Base-by-base conservation (phyloP, 2,797 vertebrate genomes). In the Antennarius maculatus region DNA sequence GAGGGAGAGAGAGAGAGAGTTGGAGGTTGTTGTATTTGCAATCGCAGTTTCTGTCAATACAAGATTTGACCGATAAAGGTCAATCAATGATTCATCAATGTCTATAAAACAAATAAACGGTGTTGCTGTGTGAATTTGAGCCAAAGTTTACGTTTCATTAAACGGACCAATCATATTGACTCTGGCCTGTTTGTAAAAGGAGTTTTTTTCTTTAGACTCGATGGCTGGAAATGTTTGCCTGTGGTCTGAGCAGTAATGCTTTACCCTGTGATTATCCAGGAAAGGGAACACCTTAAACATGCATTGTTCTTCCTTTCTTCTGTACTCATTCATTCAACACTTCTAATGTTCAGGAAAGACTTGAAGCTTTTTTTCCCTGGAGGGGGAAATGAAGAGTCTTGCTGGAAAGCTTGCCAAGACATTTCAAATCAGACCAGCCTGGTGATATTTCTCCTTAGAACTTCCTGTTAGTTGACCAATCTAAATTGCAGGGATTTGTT, bases 181-280 rank as follows among this genome's bases (percentile, higher is more conserved):
- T 69, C n/a, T 17, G 48, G 13, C 10, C 2, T 76, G 16, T 89
- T 89, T 86, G 80, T 76, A 18, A 51, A 88, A 69, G 82, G 82
- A 82, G 82, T 78, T 76, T 76, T 60, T 53, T 86, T 81, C 63
- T 27, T 28, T 51, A 15, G 10, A 11, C 31, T 51, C 0, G 0
- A 3, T 51, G 6, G 31, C 11, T 12, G 61, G 15, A 18, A 10
- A 66, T 56, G 2, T 5, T 23, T 0, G 0, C 64, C 37, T 8
- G 31, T 23, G 41, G 17, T 34, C 53, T 17, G 16, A 14, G 54
- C 37, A 34, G 39, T 16, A 28, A 54, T 0, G 7, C 28, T 47
- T 74, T 23, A 13, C 13, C 17, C 28, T 46, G 18, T 47, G 14
- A 51, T 52, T 37, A 41, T 37, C 29, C 28, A 37, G 43, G 43